Conservation (phyloP, 2,888 invertebrate genomes). For the Ochropleura leucogaster region DNA sequence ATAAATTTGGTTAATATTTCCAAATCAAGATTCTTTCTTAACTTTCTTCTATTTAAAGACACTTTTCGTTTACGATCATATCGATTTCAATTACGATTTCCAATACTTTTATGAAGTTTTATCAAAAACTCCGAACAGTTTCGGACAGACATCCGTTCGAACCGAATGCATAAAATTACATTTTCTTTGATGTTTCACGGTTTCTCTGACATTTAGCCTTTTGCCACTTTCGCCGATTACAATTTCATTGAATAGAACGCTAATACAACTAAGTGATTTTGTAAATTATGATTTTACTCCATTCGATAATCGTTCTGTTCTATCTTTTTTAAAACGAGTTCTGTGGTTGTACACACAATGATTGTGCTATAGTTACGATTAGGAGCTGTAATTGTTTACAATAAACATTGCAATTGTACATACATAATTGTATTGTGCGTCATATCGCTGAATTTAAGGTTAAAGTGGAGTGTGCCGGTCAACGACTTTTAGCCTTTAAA, state of each 20-base stretch:
- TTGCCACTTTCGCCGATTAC: slow-evolving; percentile 68
- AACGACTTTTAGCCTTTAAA: slow-evolving; percentile 76
- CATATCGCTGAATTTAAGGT: slow-evolving; percentile 52
- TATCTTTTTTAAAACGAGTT: slow-evolving; percentile 69
- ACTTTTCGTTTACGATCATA: no score
- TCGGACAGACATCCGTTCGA: slow-evolving; percentile 31
- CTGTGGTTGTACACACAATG: slow-evolving; percentile 55
- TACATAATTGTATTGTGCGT: slow-evolving; percentile 26
- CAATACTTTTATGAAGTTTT: background rate
- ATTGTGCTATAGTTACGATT: slow-evolving; percentile 71
- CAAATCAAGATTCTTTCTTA: background rate
- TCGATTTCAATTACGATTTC: background rate
- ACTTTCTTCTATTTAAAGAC: background rate
- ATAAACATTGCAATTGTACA: slow-evolving; percentile 24
- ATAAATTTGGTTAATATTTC: background rate
- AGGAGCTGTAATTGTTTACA: slow-evolving; percentile 37
- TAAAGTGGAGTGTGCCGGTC: slow-evolving; percentile 69
- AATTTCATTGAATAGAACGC: slow-evolving; percentile 67
- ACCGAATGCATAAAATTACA: slow-evolving; percentile 36
- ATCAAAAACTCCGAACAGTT: background rate
- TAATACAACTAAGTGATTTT: slow-evolving; percentile 42
- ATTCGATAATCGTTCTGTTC: slow-evolving; percentile 1
- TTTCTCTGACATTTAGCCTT: slow-evolving; percentile 59
- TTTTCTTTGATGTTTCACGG: slow-evolving; percentile 44
- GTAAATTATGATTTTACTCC: slow-evolving; percentile 46